These are phyloP conservation scores for Cladorhizidae sp. DNA, from an alignment of 37 sponge, comb jelly and placozoan genomes.

Conservation along the genomic window DNA sequence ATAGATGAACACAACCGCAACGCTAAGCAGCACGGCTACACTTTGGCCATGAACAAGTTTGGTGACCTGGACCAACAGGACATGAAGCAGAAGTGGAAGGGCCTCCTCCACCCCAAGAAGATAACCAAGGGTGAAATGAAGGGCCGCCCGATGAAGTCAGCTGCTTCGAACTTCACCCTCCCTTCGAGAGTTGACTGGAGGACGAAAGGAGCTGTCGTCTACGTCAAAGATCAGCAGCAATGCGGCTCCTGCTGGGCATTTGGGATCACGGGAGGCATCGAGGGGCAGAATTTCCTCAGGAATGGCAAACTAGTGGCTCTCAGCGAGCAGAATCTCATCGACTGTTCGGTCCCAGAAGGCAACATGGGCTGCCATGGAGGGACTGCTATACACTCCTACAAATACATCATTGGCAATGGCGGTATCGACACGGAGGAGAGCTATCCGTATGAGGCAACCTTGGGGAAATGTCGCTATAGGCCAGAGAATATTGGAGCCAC, in stretches of 20 bases:
- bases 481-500: conserved; percentile 62
- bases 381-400: conserved; percentile 82
- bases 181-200: conserved; percentile 79
- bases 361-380: conserved; percentile 95
- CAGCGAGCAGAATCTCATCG: conserved; percentile 95
- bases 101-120: not conserved
- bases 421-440: conserved; percentile 87
- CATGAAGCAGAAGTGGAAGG: conserved; percentile 46
- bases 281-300: conserved; percentile 57
- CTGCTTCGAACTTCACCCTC: conserved; percentile 13
- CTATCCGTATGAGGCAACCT: conserved; percentile 89
- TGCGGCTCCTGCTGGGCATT: conserved; percentile 98
- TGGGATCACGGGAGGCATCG: conserved; percentile 86
- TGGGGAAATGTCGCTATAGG: conserved; percentile 71
- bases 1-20: conserved; percentile 58
- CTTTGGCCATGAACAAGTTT: conserved; percentile 60
- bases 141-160: not conserved
- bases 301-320: conserved; percentile 58
- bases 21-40: conserved; percentile 49
- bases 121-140: not conserved
- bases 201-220: conserved; percentile 60
- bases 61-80: conserved; percentile 58
- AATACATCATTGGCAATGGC: conserved; percentile 75
- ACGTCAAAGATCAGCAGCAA: conserved; percentile 75
- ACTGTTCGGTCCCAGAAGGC: conserved; percentile 82